phyloP scores from a whole-genome alignment of 2,888 invertebrate genomes.

The Dichetophora obliterata region DNA sequence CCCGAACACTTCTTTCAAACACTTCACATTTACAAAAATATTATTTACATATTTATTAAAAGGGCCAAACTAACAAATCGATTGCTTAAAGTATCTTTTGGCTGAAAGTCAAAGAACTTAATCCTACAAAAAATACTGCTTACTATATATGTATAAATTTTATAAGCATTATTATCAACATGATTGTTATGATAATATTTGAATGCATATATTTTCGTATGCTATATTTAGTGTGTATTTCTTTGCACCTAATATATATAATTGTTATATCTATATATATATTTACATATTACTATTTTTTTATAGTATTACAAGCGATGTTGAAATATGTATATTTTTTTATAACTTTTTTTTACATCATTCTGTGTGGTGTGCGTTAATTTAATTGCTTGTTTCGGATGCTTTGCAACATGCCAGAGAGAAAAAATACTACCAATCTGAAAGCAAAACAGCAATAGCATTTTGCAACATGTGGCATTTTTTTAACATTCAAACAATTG shows the following conservation, averaged over 20 bases:
- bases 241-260: conserved; percentile 50
- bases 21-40: too few species aligned
- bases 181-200: conserved; percentile 54
- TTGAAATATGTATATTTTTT: conserved; percentile 35
- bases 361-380: conserved; percentile 18
- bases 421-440: neutral
- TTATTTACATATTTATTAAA: too few species aligned
- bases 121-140: neutral
- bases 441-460: neutral
- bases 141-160: neutral
- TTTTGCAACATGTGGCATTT: neutral
- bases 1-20: neutral
- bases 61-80: too few species aligned
- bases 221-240: conserved; percentile 54
- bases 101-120: neutral
- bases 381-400: neutral
- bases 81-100: too few species aligned
- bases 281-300: conserved; percentile 59
- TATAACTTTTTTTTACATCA: conserved; percentile 19
- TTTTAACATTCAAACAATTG: neutral
- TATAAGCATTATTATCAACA: conserved; percentile 58
- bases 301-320: conserved; percentile 56
- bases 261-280: conserved; percentile 50
- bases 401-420: neutral
- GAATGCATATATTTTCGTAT: conserved; percentile 68